Conservation (phyloP, 2,113 vertebrate genomes). For the Centropristis striata region DNA sequence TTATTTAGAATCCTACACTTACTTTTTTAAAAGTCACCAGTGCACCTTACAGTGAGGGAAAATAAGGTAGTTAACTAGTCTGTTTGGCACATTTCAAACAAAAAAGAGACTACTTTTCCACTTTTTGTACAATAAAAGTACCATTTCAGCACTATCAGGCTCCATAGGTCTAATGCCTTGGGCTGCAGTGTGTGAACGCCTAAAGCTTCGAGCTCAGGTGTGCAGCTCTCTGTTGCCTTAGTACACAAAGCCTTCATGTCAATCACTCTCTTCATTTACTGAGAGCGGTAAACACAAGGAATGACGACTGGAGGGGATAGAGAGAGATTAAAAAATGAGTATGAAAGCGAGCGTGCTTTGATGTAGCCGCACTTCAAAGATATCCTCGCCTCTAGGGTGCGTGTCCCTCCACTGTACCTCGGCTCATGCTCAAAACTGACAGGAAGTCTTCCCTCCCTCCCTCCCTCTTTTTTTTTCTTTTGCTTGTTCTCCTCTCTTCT, state of each 20-base stretch:
- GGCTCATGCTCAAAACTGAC: constrained; percentile 30
- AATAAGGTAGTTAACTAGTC: neutral
- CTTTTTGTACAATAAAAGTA: neutral
- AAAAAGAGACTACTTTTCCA: neutral
- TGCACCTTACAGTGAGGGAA: neutral
- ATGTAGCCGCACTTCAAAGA: constrained; percentile 72
- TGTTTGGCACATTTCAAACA: neutral
- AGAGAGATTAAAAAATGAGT: constrained; percentile 43
- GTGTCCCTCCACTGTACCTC: constrained; percentile 47
- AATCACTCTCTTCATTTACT: constrained; percentile 23
- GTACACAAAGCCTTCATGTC: constrained; percentile 31
- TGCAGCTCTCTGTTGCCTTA: neutral
- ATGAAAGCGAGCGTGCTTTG: constrained; percentile 54
- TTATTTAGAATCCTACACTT: neutral
- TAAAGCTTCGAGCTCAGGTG: constrained; percentile 3
- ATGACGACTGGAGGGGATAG: constrained; percentile 25
- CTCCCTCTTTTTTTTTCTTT: neutral
- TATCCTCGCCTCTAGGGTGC: constrained; percentile 47
- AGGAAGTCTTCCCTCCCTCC: neutral
- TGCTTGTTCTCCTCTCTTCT: neutral
- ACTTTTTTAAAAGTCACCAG: neutral
- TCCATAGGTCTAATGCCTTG: neutral
- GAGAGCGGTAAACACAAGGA: constrained; percentile 48
- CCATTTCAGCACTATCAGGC: neutral
- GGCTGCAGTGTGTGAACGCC: neutral